A percentile compares a stretch with the other conserved stretches of the same genome.
Evolutionary conservation across 2,797 vertebrate species (phyloP).

Genomic region (Zalophus californianus): DNA sequence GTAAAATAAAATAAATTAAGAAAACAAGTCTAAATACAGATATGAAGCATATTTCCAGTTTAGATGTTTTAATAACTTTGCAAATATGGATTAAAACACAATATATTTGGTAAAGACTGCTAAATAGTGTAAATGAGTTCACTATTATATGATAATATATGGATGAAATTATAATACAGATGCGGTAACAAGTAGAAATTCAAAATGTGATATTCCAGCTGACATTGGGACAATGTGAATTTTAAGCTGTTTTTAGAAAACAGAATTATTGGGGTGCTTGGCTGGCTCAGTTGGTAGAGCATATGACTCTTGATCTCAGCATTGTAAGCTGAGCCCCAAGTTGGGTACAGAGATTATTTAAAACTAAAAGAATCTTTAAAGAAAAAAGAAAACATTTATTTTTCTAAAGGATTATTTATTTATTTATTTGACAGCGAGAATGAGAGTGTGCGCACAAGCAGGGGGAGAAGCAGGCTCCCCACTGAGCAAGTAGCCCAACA

Average conservation of each 20-base stretch:
- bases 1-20: not conserved
- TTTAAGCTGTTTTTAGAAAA: constrained; percentile 57
- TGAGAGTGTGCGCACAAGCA: no score
- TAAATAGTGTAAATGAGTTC: constrained; percentile 56
- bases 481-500: no score
- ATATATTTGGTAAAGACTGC: constrained; percentile 43
- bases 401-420: no score
- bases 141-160: not conserved
- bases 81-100: constrained; percentile 45
- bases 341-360: not conserved
- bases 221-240: not conserved
- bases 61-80: constrained; percentile 47
- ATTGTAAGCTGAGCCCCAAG: not conserved
- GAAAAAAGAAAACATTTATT: not conserved
- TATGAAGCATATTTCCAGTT: not conserved
- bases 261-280: not conserved
- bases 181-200: constrained; percentile 46
- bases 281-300: not conserved
- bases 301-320: not conserved
- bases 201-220: constrained; percentile 41
- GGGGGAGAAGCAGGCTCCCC: no score
- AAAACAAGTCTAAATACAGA: not conserved
- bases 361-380: not conserved
- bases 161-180: not conserved
- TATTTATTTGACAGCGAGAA: no score